A percentile compares a stretch with the other conserved stretches of the same genome.
Evolutionary conservation across 2,888 invertebrate genomes (phyloP).

Genomic region (Macaria liturata): DNA sequence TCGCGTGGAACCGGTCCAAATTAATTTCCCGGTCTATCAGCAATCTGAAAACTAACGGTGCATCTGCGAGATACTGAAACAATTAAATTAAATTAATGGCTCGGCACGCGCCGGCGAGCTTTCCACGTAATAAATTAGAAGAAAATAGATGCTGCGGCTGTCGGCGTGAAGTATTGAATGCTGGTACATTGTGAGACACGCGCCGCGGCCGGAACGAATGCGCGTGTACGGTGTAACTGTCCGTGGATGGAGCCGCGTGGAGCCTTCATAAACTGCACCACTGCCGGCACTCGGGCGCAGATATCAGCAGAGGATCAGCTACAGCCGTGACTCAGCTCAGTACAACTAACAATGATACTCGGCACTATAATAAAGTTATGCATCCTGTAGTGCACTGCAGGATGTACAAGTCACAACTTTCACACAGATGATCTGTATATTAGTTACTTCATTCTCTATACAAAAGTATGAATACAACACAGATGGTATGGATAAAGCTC

Average conservation of each 20-base stretch:
- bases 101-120: slow-evolving; percentile 28
- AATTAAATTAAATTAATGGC: slow-evolving; percentile 37
- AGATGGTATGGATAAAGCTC: too few relatives aligned
- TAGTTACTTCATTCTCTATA: too few relatives aligned
- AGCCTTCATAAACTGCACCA: slow-evolving; percentile 11
- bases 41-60: slow-evolving; percentile 43
- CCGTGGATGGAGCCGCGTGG: slow-evolving; percentile 6
- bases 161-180: slow-evolving; percentile 17
- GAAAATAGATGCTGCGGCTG: slow-evolving; percentile 9
- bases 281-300: slow-evolving; percentile 17
- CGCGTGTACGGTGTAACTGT: slow-evolving; percentile 13
- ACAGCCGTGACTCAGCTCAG: neutral
- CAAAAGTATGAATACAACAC: too few relatives aligned
- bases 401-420: too few relatives aligned
- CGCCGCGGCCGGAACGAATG: slow-evolving; percentile 23
- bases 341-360: too few relatives aligned
- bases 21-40: slow-evolving; percentile 39
- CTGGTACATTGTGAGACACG: slow-evolving; percentile 25
- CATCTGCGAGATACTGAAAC: slow-evolving; percentile 35
- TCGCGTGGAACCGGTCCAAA: slow-evolving; percentile 29
- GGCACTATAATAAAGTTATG: too few relatives aligned
- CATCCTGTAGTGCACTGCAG: too few relatives aligned
- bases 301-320: neutral
- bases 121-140: slow-evolving; percentile 25
- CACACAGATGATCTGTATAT: too few relatives aligned